A percentile compares a stretch with the other conserved stretches of the same genome.
These are phyloP conservation scores for Cremastinae sp. DNA, from an alignment of 2,888 invertebrate genomes.

Conservation along the genomic window DNA sequence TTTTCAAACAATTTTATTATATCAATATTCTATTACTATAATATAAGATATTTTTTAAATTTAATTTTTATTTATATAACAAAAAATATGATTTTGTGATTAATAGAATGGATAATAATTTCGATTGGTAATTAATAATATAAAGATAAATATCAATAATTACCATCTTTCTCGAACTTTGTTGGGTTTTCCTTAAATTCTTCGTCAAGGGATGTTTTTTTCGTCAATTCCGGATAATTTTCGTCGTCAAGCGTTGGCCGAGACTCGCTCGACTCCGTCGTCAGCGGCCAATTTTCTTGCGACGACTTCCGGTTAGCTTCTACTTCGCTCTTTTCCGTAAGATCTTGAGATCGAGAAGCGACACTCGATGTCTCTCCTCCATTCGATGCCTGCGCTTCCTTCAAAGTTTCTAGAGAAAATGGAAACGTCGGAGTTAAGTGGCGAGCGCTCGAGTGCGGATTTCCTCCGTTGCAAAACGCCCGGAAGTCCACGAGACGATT, in stretches of 20 bases:
- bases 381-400: conserved; percentile 11
- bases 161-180: conserved; percentile 55
- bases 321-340: conserved; percentile 12
- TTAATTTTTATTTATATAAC: background rate
- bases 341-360: conserved; percentile 16
- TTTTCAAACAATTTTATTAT: background rate
- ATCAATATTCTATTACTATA: background rate
- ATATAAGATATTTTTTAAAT: background rate
- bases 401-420: conserved; percentile 14
- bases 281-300: conserved; percentile 24
- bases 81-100: background rate
- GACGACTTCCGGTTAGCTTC: conserved; percentile 19
- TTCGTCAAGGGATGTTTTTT: conserved; percentile 4
- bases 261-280: conserved; percentile 25
- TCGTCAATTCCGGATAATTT: conserved; percentile 8
- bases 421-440: background rate
- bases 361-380: conserved; percentile 15
- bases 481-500: conserved; percentile 6
- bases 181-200: conserved; percentile 19
- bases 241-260: conserved; percentile 6
- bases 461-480: conserved; percentile 14
- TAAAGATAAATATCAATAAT: background rate
- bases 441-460: background rate
- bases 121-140: background rate
- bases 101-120: background rate